Evolutionary conservation across 1,140 invertebrate genomes (phyloP), one percentile per base, ranked within the genome.

Genomic region (Calliopsis andreniformis): DNA sequence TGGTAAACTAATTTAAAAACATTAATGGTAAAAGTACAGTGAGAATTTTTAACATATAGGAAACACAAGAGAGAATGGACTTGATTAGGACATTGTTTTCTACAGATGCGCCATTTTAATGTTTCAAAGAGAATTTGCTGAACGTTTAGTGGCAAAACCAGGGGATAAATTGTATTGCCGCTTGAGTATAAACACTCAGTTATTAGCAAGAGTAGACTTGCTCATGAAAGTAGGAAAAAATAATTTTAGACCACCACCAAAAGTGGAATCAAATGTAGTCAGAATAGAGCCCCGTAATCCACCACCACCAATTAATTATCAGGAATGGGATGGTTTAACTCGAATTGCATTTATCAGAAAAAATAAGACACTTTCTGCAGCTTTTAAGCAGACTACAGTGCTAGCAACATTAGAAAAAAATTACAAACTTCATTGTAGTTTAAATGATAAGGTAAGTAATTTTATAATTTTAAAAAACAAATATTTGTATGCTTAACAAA

Each of bases 121-220:
- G 99, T 99, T 99, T 89, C 99, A 99, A 93, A 94, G 97, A 90
- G 99, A 99, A 93, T 99, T 99, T 94, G 99, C 99, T 18, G 96
- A 99, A 87, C 93, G 99, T 89, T 93, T 99, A 70, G 97, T 99
- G 12, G 99, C 99, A 1, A 97, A 98, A 92, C 98, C 99, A 35
- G 99, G 98, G 14, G 98, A 99, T 83, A 99, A 99, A 93, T 92
- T 99, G 2, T 99, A 99, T 87, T 99, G 98, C 92, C 94, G 99
- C 70, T 92, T 99, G 23, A 99, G 98, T 67, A 96, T 99, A 43
- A 99, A 99, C 90, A 99, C 98, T 59, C 99, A 99, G 87, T 92
- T 99, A 12, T 92, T 99, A 76, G 97, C 99, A 8, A 93, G 97
- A 87, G 98, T 99, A 25, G 97, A 99, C 91, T 96, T 99, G 93